phyloP scores from a whole-genome alignment of 2,113 vertebrate genomes.

The Oreotrochilus melanogaster region DNA sequence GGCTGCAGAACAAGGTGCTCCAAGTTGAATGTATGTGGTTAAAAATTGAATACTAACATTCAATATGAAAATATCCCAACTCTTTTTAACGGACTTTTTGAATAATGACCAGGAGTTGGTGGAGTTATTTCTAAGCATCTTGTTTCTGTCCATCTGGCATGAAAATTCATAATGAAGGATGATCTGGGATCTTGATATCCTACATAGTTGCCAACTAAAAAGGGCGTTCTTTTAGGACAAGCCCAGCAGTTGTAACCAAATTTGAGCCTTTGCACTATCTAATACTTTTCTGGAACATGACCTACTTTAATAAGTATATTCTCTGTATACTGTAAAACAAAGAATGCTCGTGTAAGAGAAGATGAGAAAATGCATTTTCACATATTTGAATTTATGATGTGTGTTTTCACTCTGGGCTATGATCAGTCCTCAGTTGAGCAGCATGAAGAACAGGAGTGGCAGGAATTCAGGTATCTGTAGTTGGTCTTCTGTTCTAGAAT shows the following conservation, averaged over 20 bases:
- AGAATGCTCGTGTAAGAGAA: not conserved
- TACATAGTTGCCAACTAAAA: not conserved
- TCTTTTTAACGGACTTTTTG: not conserved
- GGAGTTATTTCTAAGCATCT: not conserved
- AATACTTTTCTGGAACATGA: not conserved
- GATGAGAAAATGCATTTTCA: not conserved
- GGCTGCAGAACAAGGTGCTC: not conserved
- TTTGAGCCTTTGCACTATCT: not conserved
- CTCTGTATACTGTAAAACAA: not conserved
- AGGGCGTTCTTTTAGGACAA: not conserved
- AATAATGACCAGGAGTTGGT: not conserved
- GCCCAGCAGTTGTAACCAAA: not conserved
- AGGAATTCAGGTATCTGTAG: not conserved
- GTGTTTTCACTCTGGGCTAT: not conserved
- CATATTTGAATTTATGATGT: not conserved
- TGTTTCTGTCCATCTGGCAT: not conserved
- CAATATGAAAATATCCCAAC: too few relatives aligned
- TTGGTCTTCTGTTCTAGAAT: not conserved
- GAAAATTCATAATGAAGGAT: not conserved
- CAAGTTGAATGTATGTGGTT: not conserved
- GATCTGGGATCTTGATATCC: not conserved
- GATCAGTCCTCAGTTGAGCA: not conserved
- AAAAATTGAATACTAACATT: not conserved
- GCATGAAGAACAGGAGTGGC: not conserved
- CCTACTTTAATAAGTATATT: not conserved